phyloP scores from a whole-genome alignment of 2,113 vertebrate species.

The Xenopus tropicalis region DNA sequence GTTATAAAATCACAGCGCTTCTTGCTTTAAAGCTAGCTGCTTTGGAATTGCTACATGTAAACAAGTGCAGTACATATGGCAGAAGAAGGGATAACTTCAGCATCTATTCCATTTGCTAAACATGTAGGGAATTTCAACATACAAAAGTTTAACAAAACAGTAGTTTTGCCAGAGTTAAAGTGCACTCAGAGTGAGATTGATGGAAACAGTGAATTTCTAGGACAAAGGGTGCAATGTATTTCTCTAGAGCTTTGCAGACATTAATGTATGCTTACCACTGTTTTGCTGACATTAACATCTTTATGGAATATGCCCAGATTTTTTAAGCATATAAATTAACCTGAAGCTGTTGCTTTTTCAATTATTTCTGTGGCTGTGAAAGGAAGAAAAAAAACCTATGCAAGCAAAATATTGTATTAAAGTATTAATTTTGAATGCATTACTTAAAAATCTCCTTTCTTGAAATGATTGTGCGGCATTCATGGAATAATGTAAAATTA shows the following conservation, averaged over 20 bases:
- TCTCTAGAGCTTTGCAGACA: neutral
- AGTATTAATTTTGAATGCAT: constrained; percentile 21
- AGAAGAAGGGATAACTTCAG: too few species aligned
- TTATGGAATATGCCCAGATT: constrained; percentile 9
- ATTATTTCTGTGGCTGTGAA: constrained; percentile 26
- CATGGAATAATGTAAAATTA: constrained; percentile 16
- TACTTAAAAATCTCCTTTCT: constrained; percentile 9
- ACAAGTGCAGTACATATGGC: too few species aligned
- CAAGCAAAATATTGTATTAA: constrained; percentile 31
- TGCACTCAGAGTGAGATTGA: too few species aligned
- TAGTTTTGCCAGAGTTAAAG: too few species aligned
- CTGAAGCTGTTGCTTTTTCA: constrained; percentile 13
- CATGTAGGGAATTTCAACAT: too few species aligned
- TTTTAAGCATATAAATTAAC: constrained; percentile 19
- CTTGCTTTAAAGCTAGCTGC: too few species aligned
- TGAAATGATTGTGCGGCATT: constrained; percentile 5
- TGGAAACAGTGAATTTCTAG: too few species aligned
- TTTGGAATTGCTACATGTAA: too few species aligned
- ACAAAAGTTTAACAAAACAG: too few species aligned
- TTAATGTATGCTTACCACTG: neutral
- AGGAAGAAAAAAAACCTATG: constrained; percentile 11
- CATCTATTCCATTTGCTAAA: too few species aligned
- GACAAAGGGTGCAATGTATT: too few species aligned
- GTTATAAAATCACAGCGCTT: too few species aligned
- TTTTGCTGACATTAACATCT: constrained; percentile 26